Evolutionary conservation across 2,113 vertebrate species (phyloP).

Genomic region (Saimiri boliviensis): DNA sequence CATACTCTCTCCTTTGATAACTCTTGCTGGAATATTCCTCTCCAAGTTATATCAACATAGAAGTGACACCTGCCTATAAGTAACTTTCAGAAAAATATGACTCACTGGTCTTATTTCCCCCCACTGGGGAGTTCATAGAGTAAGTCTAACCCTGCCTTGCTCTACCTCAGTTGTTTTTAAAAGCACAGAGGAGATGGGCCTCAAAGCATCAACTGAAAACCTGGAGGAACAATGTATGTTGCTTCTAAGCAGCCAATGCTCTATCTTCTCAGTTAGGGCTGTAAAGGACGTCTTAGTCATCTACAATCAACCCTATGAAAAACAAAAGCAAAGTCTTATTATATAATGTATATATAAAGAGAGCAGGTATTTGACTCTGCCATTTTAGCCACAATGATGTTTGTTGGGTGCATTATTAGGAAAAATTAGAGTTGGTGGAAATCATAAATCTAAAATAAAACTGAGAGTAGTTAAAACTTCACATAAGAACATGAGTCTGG

Average conservation of each 20-base stretch:
- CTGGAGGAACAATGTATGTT: accelerated
- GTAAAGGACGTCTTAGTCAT: not conserved
- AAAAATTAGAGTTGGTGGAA: not conserved
- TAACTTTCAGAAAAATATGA: not conserved
- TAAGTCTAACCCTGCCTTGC: not conserved
- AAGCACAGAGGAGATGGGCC: not conserved
- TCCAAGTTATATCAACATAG: not conserved
- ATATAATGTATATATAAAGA: not conserved
- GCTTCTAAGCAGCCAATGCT: not conserved
- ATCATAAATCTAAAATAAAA: not conserved
- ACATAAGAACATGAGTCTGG: not conserved
- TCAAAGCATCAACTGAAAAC: not conserved
- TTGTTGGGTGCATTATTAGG: not conserved
- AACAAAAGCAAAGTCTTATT: not conserved
- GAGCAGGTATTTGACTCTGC: not conserved
- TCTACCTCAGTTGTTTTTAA: not conserved
- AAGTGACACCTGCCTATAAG: not conserved
- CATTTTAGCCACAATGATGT: not conserved
- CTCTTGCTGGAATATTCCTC: not conserved
- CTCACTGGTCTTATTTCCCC: not conserved
- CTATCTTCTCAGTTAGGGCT: not conserved
- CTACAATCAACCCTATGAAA: accelerated
- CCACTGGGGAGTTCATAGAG: not conserved
- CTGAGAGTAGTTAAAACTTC: not conserved
- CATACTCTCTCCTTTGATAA: not conserved